phyloP scores from a whole-genome alignment of 2,797 vertebrate genomes.

The Mallotus villosus region DNA sequence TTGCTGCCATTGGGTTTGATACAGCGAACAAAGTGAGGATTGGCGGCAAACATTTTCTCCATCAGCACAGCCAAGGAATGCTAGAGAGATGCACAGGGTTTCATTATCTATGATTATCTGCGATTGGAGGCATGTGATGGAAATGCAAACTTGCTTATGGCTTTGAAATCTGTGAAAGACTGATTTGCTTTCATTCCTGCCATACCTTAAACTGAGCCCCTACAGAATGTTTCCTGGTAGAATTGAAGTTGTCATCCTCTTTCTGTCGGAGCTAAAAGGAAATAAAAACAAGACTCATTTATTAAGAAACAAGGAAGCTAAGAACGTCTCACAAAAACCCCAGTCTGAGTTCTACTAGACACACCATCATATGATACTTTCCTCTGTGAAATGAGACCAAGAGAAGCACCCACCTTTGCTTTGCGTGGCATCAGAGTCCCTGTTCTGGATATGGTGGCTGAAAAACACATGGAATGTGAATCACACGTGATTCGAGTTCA shows the following conservation, averaged over 20 bases:
- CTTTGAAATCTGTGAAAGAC: too few species aligned
- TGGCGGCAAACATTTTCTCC: constrained; percentile 76
- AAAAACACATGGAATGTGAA: constrained; percentile 25
- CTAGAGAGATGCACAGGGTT: constrained; percentile 39
- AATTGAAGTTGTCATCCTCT: constrained; percentile 70
- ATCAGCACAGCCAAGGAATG: constrained; percentile 76
- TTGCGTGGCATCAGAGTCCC: constrained; percentile 75
- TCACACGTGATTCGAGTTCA: background rate
- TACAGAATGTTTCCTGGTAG: constrained; percentile 73
- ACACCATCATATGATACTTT: background rate
- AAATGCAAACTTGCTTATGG: too few species aligned
- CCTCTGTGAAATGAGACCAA: background rate
- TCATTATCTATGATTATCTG: background rate
- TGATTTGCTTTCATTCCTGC: background rate
- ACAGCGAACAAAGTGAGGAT: constrained; percentile 75
- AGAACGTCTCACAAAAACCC: background rate
- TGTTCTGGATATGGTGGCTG: constrained; percentile 76
- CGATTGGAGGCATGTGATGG: background rate
- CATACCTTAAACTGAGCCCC: constrained; percentile 74
- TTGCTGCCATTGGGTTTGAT: constrained; percentile 77
- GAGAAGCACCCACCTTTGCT: constrained; percentile 63
- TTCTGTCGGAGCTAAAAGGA: constrained; percentile 39
- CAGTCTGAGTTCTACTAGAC: background rate
- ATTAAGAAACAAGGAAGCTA: background rate
- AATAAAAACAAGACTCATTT: background rate